Evolutionary conservation across 2,113 vertebrate genomes (phyloP), one percentile per base, ranked within the genome.

Genomic region (Cairina moschata): DNA sequence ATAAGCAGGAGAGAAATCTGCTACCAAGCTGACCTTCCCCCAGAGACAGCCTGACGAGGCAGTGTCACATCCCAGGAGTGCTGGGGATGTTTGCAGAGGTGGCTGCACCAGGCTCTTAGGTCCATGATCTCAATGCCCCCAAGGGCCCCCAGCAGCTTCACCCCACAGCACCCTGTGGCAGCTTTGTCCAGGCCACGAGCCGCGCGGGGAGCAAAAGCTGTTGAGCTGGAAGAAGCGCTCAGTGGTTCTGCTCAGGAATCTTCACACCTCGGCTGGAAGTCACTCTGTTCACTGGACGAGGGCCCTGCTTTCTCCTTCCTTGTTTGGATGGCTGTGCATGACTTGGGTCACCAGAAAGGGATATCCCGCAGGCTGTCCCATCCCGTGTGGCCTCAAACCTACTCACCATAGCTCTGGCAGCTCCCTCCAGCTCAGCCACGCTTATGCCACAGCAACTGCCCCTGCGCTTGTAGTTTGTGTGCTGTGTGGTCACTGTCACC

Each of bases 401-500:
- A 32, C 48, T 38, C 1, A 0, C 34, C 0, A 0, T 9, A 21
- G 16, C 12, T 76, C 72, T 5, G 1, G 34, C 34, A 86, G 67
- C 11, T 80, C 58, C 31, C 29, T 76, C 29, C 59, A 46, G 38
- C 77, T 65, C 80, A 68, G 0, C 6, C 8, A 62, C 32, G 26
- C 29, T 90, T 32, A 8, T 8, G 5, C 18, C 15, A 20, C 0
- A 67, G 52, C 66, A 82, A 34, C 32, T 75, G 21, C 8, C 7
- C n/a, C 1, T 32, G 29, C 21, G 38, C 29, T 88, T 65, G 44
- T 34, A 20, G 40, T 56, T 38, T 34, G 25, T 62, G 14, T 26
- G 32, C 58, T 34, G 4, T 59, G n/a, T 3, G 0, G 0, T 25
- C 72, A 17, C 38, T 46, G 16, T 9, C 9, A 44, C 22, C 55